Evolutionary conservation across 2,888 invertebrate genomes (phyloP).

Genomic region (Harpalus rubripes): DNA sequence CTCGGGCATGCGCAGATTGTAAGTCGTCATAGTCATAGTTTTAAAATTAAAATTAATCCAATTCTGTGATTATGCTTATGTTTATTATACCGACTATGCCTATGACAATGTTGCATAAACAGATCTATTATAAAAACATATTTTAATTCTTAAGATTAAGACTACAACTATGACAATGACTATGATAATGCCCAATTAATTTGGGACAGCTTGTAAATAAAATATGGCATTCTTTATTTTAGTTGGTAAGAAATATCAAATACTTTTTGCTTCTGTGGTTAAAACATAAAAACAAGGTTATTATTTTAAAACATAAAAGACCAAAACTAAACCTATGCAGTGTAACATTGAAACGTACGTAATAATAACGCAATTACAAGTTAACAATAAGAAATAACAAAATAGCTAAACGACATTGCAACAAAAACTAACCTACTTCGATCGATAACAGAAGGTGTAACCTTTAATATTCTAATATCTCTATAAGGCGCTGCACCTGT

Average conservation of each 20-base stretch:
- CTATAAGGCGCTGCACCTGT: conserved; percentile 55
- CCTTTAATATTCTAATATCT: conserved; percentile 54
- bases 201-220: no score
- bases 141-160: no score
- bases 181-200: no score
- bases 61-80: no score
- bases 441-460: conserved; percentile 37
- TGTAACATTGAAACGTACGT: neutral
- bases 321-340: neutral
- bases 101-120: no score
- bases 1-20: no score
- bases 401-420: conserved; percentile 40
- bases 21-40: no score
- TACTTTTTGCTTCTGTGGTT: neutral
- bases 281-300: neutral
- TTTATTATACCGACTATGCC: no score
- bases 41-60: no score
- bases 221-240: no score
- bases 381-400: conserved; percentile 43
- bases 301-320: neutral
- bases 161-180: no score
- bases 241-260: neutral
- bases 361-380: conserved; percentile 27
- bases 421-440: conserved; percentile 53
- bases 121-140: no score